A percentile compares a stretch with the other conserved stretches of the same genome.
phyloP scores from a whole-genome alignment of 2,113 vertebrate species.

The Seriola dumerili region DNA sequence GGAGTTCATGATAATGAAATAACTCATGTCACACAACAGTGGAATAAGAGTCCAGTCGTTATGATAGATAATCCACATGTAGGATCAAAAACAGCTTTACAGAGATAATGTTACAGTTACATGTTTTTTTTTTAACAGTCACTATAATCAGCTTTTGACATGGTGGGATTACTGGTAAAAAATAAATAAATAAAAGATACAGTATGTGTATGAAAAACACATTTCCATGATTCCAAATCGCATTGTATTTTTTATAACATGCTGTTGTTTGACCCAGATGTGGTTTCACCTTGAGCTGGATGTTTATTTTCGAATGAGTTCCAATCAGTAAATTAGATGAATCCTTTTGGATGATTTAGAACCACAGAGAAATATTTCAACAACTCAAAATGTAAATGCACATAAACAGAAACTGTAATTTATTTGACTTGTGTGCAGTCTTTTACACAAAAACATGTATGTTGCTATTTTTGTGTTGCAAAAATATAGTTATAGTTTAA shows the following conservation, averaged over 20 bases:
- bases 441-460: slow-evolving; percentile 6
- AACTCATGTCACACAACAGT: slow-evolving; percentile 53
- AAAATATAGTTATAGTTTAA: background rate
- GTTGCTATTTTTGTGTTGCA: slow-evolving; percentile 7
- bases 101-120: slow-evolving; percentile 46
- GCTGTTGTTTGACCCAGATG: slow-evolving; percentile 21
- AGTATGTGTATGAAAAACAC: background rate
- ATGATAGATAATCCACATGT: slow-evolving; percentile 48
- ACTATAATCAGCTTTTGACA: slow-evolving; percentile 38
- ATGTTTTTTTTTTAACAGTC: slow-evolving; percentile 39
- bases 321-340: slow-evolving; percentile 26
- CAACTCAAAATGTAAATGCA: slow-evolving; percentile 22
- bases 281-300: slow-evolving; percentile 20
- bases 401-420: slow-evolving; percentile 9
- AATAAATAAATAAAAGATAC: background rate
- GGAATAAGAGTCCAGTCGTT: slow-evolving; percentile 17
- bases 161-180: slow-evolving; percentile 13
- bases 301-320: slow-evolving; percentile 31
- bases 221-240: slow-evolving; percentile 17
- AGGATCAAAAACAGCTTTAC: slow-evolving; percentile 54
- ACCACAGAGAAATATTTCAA: slow-evolving; percentile 2
- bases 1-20: slow-evolving; percentile 69
- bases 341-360: slow-evolving; percentile 1
- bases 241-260: background rate
- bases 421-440: background rate